Base-by-base conservation (phyloP, 2,113 vertebrate genomes). In the Macquaria ambigua region DNA sequence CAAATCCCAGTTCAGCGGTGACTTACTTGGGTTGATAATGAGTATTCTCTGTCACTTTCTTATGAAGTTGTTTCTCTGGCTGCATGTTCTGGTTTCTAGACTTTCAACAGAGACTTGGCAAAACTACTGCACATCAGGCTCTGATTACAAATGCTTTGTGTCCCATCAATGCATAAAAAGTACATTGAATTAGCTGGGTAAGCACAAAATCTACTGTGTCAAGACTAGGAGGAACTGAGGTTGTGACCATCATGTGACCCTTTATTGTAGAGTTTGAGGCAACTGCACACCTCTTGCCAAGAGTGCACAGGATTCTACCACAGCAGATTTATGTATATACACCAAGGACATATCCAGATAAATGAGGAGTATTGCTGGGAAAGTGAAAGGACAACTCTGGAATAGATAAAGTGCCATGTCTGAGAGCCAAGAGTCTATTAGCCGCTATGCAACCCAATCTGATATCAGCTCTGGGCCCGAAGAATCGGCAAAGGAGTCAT, bases 341-440 rank as follows among this genome's bases (percentile, higher is more conserved):
- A 84, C 59, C 12, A n/a, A 75, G 84, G 37, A 90, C 80, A 62
- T 55, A 66, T 88, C 43, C 68, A 86, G 69, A 91, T 87, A 89
- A 88, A 92, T 87, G 82, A 81, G 79, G 43, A 79, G 82, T 41
- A 81, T 71, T 63, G 21, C 67, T 88, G 85, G 76, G 84, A 91
- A 90, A 87, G 74, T 82, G 73, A 88, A 79, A 83, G 64, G 20
- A 71, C 6, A 58, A 59, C 72, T 88, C 75, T 83, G 87, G 79
- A 85, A 78, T 62, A 86, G 81, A 90, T 87, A 79, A 80, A 88
- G 53, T 71, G 58, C 18, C 66, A 70, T 67, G 67, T 58, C 46
- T 74, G 37, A 62, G 81, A 91, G 89, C 90, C 90, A 90, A 85
- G 63, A 87, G 48, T 66, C 55, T 80, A 68, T 87, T 83, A 88